Base-by-base conservation (phyloP, 2,113 vertebrate genomes). In the Scytalopus superciliaris region DNA sequence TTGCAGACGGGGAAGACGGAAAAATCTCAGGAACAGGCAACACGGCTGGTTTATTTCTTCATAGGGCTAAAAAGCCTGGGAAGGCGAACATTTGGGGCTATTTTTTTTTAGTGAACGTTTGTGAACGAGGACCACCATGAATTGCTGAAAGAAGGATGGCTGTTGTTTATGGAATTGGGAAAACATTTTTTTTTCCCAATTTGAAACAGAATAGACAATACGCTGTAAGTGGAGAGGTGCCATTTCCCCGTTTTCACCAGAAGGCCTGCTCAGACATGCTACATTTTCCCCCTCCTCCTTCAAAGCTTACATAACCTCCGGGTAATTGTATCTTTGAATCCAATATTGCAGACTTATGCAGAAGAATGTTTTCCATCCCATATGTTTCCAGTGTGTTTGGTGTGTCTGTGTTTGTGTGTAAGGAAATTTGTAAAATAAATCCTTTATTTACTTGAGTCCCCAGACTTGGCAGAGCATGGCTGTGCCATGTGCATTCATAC, bases 41-140 rank as follows among this genome's bases (percentile, higher is more conserved):
- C 39, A 35, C 0, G 6, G 67, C 94, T 89, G 64, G 91, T 94
- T 97, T 97, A 85, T 94, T 97, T 97, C 95, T 94, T 87, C 79
- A n/a, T 52, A 63, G 45, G 49, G 94, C 76, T 84, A 96, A 95
- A 96, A 94, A 92, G 73, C 53, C 69, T 37, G 66, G 76, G 92
- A 96, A 97, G 92, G 81, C 62, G 1, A 70, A 96, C 83, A 97
- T 95, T 93, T 92, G 79, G 95, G 94, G 60, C 33, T 69, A 68
- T 78, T 70, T 93, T 93, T 93, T 93, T 93, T 93, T 78, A 78
- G 84, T 72, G 81, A 95, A 95, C 88, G 70, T 96, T 97, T 97
- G 95, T 97, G 95, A 96, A 94, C 2, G 8, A 77, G 82, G 98
- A 98, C 98, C 98, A 98, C 98, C 97, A 96, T 72, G 97, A 98